These are phyloP conservation scores for Poecilia velifera DNA, from an alignment of 2,797 vertebrate genomes.

Conservation along the genomic window DNA sequence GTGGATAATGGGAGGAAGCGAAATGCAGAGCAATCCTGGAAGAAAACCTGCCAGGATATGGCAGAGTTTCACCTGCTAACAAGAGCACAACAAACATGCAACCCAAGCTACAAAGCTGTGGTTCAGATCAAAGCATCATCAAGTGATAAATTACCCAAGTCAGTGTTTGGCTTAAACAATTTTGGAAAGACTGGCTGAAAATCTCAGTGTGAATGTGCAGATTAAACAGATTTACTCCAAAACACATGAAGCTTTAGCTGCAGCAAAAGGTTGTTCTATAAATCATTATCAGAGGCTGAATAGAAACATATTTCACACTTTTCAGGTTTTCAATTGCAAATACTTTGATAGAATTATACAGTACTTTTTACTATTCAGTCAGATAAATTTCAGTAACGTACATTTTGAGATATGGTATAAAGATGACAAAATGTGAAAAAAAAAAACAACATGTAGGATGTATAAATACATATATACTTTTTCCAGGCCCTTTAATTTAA, in stretches of 20 bases:
- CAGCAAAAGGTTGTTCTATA: neutral
- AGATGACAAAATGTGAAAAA: conserved; percentile 19
- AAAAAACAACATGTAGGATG: conserved; percentile 51
- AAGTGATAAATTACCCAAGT: neutral
- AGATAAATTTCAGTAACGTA: neutral
- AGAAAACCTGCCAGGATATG: neutral
- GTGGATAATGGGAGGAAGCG: neutral
- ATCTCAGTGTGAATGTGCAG: neutral
- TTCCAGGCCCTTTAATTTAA: conserved; percentile 42
- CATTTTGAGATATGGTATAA: neutral
- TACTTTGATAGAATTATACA: neutral
- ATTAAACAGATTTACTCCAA: neutral
- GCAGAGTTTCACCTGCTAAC: neutral
- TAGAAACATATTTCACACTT: neutral
- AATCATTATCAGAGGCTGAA: neutral
- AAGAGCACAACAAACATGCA: neutral
- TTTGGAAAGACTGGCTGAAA: neutral
- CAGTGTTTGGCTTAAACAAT: neutral
- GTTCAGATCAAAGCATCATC: neutral
- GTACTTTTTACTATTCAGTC: neutral
- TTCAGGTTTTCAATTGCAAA: neutral
- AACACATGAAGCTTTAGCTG: neutral
- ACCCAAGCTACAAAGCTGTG: neutral
- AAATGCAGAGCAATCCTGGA: neutral
- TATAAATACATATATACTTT: neutral